Base-by-base conservation (phyloP, 1,140 invertebrate genomes). In the Laupala kohalensis region DNA sequence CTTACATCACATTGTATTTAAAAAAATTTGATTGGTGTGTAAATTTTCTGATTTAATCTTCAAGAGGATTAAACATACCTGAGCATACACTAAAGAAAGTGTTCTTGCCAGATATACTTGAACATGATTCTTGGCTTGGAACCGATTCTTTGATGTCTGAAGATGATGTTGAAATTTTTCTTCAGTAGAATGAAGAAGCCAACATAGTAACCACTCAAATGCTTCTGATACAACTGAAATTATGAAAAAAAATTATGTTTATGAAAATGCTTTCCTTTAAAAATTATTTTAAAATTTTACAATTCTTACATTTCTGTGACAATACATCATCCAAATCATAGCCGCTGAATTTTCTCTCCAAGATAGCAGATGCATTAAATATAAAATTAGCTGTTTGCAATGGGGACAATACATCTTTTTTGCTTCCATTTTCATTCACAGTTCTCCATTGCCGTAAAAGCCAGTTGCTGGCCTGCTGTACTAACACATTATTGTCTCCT, bases 381-480 rank as follows among this genome's bases (percentile, higher is more conserved):
- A 93, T 76, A 76, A 92, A 92, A 27, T 81, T 78, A 4, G 86
- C 85, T 0, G 89, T 87, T 23, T 82, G 83, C 15, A 91, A 80
- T 0, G 90, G 89, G 23, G 88, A 87, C 64, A 78, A 77, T 66
- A 85, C 82, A 23, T 80, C 77, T 53, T 53, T 53, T 53, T 53
- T 53, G 19, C 19, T 53, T 2, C 83, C 73, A 6, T 83, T 79
- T 37, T 80, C 81, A 66, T 80, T 76, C 3, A 77, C 74, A 19
- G 71, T 37, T 27, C 69, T 27, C 84, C 86, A 90, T 76, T 91
- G 85, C 37, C 84, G 84, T 29, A 95, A 77, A 64, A 96, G 81
- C 90, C 91, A 94, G 80, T 98, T 98, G 78, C 91, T 93, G 0
- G 94, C 89, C 84, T 98, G 96, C 78, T 98, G 96, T 12, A 95